phyloP scores from a whole-genome alignment of 2,113 vertebrate species.

The Lonchura striata region DNA sequence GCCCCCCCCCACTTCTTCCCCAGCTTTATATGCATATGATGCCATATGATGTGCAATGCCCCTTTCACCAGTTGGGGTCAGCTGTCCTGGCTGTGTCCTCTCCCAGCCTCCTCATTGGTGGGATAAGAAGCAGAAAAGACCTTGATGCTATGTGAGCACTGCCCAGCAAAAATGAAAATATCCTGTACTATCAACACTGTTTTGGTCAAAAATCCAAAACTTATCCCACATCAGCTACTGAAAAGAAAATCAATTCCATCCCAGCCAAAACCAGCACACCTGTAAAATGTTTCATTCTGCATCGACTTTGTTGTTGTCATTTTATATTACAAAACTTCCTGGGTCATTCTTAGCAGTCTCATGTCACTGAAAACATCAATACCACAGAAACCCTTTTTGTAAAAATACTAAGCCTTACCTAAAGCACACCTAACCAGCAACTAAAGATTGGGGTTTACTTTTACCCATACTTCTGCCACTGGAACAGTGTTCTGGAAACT shows the following conservation, averaged over 20 bases:
- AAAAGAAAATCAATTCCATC: not conserved
- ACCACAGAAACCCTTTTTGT: not conserved
- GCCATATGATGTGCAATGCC: not conserved
- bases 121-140: not conserved
- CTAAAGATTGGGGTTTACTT: not conserved
- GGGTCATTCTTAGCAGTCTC: not conserved
- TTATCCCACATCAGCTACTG: not conserved
- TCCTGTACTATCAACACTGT: not conserved
- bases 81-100: not conserved
- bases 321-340: not conserved
- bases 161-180: not conserved
- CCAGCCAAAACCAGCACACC: not conserved
- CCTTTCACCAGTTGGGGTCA: not conserved
- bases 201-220: not conserved
- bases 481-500: not conserved
- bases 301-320: not conserved
- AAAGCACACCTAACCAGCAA: not conserved
- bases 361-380: not conserved
- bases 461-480: not conserved
- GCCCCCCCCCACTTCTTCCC: fast-evolving
- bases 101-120: not conserved
- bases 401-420: not conserved
- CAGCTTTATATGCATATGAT: not conserved
- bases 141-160: not conserved
- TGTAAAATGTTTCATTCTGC: not conserved